Conservation (phyloP, 2,797 vertebrate species). For the Telmatherina bonti region DNA sequence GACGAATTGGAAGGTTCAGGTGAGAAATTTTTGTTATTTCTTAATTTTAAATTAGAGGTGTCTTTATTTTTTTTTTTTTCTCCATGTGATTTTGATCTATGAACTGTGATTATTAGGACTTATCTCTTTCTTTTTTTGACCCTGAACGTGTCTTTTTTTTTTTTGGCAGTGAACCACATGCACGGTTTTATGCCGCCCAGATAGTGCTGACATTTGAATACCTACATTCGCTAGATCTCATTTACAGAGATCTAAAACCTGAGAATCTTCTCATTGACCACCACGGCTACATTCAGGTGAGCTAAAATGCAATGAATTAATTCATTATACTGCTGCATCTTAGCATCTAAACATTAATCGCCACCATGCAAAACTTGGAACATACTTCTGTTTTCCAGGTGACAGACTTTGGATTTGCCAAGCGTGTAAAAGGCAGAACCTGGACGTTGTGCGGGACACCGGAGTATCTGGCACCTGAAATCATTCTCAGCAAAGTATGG, state of each 20-base stretch:
- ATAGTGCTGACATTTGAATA: conserved; percentile 99
- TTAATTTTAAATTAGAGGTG: neutral
- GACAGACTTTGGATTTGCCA: conserved; percentile 94
- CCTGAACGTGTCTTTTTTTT: neutral
- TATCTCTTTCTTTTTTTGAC: neutral
- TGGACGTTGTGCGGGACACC: conserved; percentile 99
- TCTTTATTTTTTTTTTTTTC: neutral
- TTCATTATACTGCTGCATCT: neutral
- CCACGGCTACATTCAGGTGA: conserved; percentile 99
- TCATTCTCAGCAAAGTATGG: conserved; percentile 98
- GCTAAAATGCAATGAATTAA: neutral
- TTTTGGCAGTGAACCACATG: conserved; percentile 93
- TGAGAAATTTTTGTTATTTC: conserved; percentile 55
- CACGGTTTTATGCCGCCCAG: conserved; percentile 98
- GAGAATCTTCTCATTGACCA: conserved; percentile 99
- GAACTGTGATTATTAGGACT: neutral
- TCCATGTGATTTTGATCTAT: neutral
- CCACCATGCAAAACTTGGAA: neutral
- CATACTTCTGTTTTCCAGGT: conserved; percentile 68
- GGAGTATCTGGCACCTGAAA: conserved; percentile 98
- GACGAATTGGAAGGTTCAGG: conserved; percentile 99
- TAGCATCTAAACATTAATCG: neutral
- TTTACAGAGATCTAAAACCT: conserved; percentile 99
- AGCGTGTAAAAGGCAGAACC: conserved; percentile 98
- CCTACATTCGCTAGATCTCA: conserved; percentile 99